Conservation (phyloP, 2,113 vertebrate genomes). For the Eurystomus gularis region DNA sequence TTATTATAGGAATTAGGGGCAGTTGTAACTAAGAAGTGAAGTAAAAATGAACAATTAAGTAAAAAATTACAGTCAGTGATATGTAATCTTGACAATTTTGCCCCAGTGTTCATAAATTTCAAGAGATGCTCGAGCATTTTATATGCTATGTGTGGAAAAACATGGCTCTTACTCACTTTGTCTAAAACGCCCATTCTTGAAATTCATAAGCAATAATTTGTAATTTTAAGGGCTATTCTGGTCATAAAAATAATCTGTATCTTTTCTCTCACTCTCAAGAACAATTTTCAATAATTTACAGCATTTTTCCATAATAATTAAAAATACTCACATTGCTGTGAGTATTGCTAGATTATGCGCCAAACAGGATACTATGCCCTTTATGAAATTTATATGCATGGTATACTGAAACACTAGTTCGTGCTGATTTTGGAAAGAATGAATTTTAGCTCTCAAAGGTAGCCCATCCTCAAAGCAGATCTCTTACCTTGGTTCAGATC, state of each 20-base stretch:
- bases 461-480: background rate
- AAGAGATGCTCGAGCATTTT: background rate
- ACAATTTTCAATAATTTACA: background rate
- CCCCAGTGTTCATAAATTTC: background rate
- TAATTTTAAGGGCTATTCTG: background rate
- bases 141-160: background rate
- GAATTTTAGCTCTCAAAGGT: background rate
- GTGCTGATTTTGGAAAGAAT: background rate
- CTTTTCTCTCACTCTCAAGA: background rate
- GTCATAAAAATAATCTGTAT: background rate
- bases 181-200: background rate
- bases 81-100: background rate
- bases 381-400: background rate
- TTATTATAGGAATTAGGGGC: background rate
- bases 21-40: background rate
- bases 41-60: background rate
- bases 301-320: background rate
- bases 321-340: too few species aligned
- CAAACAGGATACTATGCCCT: fast-evolving
- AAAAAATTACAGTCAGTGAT: background rate
- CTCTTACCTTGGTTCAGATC: background rate
- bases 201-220: background rate
- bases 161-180: background rate
- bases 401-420: background rate
- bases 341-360: too few species aligned